Evolutionary conservation across 2,797 vertebrate genomes (phyloP), one percentile per base, ranked within the genome.

Genomic region (Argya squamiceps): DNA sequence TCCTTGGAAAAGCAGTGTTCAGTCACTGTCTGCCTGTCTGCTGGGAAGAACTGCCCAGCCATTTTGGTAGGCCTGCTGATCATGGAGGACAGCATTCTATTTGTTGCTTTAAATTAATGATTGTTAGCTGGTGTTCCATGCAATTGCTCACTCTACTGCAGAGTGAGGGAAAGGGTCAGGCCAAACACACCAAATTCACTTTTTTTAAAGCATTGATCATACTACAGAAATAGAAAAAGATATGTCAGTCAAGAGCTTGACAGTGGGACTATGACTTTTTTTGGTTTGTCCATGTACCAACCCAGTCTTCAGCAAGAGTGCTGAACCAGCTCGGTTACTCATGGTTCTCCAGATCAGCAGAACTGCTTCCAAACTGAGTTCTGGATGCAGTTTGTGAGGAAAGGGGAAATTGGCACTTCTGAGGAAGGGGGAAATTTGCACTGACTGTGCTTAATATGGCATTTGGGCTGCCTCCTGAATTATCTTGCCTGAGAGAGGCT

Each of bases 31-130:
- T 83, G 56, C 11, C 15, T 65, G 34, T 39, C 46, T 74, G 55
- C 23, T 49, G 47, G 27, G 34, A 14, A 68, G 81, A 89, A 44
- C 23, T 39, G 30, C 46, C 24, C 39, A 56, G 14, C 8, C 47
- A 81, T 17, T 55, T 62, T 56, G 55, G 47, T 20, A 65, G 56
- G 32, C 10, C 36, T 79, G 63, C 16, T 82, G 44, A 15, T 67
- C 62, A 74, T 0, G 0, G 39, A 14, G 16, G 32, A 68, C 19
- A 79, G 41, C 32, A 44, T 6, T 1, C 0, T 39, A 15, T 41
- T 44, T 76, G 26, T 60, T 68, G 50, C 24, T 73, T 53, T 32
- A 76, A 20, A 27, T 76, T 82, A 70, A 74, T 41, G n/a, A 17
- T 30, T 65, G 13, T 27, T 56, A 83, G 34, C 23, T 75, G 12